phyloP scores from a whole-genome alignment of 2,888 invertebrate genomes.

The Ennomos quercinarius region DNA sequence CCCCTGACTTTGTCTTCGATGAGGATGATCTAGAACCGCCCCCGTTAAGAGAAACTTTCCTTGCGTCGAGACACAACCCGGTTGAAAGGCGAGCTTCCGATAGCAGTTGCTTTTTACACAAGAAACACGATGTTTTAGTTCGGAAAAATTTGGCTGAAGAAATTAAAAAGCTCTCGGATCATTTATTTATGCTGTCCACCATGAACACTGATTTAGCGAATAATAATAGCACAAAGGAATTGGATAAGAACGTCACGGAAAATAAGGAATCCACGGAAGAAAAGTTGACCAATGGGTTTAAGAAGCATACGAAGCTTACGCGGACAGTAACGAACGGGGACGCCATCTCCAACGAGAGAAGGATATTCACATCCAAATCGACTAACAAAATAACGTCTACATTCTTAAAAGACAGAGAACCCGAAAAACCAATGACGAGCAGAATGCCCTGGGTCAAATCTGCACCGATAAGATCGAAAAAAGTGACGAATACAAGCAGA shows the following conservation, averaged over 20 bases:
- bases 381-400: conserved; percentile 71
- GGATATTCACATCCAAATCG: conserved; percentile 73
- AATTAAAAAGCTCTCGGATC: conserved; percentile 93
- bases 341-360: conserved; percentile 61
- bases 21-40: conserved; percentile 75
- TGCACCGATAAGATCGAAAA: conserved; percentile 83
- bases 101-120: conserved; percentile 88
- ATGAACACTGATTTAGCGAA: conserved; percentile 86
- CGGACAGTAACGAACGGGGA: conserved; percentile 71
- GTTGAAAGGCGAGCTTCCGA: conserved; percentile 92
- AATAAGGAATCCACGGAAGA: conserved; percentile 67
- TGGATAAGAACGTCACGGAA: conserved; percentile 74
- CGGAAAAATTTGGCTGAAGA: conserved; percentile 92
- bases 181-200: conserved; percentile 89
- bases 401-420: conserved; percentile 71
- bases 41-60: conserved; percentile 64
- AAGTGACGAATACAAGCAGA: conserved; percentile 88
- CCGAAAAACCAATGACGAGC: conserved; percentile 78
- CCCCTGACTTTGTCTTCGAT: conserved; percentile 85
- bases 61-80: conserved; percentile 72
- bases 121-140: conserved; percentile 86
- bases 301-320: conserved; percentile 65
- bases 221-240: conserved; percentile 73
- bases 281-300: conserved; percentile 70
- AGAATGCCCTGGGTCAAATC: conserved; percentile 84